These are phyloP conservation scores for Pachypanchax playfairii DNA, from an alignment of 2,113 vertebrate species.

Conservation along the genomic window DNA sequence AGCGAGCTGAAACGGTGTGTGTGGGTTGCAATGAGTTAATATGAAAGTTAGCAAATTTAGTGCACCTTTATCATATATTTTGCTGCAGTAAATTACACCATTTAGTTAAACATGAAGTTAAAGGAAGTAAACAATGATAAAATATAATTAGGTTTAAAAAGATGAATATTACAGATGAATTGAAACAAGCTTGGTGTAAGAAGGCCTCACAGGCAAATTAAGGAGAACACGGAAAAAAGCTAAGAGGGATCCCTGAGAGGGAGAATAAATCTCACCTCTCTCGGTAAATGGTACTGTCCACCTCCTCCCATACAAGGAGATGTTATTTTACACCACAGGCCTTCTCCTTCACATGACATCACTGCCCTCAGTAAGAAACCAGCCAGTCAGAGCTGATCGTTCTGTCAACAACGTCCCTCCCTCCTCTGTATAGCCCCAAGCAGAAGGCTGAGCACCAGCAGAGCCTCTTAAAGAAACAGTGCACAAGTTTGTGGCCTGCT, in stretches of 20 bases:
- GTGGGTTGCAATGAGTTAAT: conserved; percentile 2
- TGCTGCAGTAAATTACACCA: not conserved
- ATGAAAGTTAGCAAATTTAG: not conserved
- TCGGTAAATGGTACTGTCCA: conserved; percentile 68
- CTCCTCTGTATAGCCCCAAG: conserved; percentile 58
- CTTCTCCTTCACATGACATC: conserved; percentile 76
- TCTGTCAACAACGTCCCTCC: conserved; percentile 65
- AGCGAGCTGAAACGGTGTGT: not conserved
- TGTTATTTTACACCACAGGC: conserved; percentile 83
- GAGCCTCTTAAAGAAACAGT: conserved; percentile 77
- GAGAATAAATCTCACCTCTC: conserved; percentile 52
- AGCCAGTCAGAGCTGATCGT: conserved; percentile 65
- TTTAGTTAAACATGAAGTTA: conserved; percentile 3
- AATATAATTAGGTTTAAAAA: not conserved
- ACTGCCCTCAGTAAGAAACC: conserved; percentile 40
- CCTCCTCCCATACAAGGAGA: conserved; percentile 79
- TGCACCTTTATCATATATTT: not conserved
- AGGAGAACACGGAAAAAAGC: not conserved
- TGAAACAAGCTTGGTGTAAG: not conserved
- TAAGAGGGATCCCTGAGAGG: conserved; percentile 3
- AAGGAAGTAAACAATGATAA: not conserved
- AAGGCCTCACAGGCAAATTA: not conserved
- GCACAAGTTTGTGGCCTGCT: conserved; percentile 3
- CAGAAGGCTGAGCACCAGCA: conserved; percentile 56
- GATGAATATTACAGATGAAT: not conserved